phyloP scores from a whole-genome alignment of 2,797 vertebrate species.

The Poeciliopsis gracilis region DNA sequence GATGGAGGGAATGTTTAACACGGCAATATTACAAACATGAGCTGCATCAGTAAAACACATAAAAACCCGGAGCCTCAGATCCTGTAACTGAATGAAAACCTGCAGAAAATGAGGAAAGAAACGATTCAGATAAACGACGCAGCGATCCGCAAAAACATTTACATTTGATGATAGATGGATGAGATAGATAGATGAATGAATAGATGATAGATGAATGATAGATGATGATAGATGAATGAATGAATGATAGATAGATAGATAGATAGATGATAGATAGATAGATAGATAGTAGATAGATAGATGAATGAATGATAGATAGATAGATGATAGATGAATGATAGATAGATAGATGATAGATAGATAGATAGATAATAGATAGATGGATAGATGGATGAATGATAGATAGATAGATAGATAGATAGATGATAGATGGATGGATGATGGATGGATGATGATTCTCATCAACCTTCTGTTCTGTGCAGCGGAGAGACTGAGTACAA shows the following conservation, averaged over 20 bases:
- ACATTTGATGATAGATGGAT: background rate
- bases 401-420: too few relatives aligned
- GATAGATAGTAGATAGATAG: too few relatives aligned
- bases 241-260: too few relatives aligned
- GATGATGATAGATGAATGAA: background rate
- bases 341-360: too few relatives aligned
- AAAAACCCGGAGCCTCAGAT: background rate
- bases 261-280: too few relatives aligned
- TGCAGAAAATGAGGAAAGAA: background rate
- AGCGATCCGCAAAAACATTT: background rate
- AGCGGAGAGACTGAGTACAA: constrained; percentile 93
- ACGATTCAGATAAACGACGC: background rate
- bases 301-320: too few relatives aligned
- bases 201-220: background rate
- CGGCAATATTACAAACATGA: constrained; percentile 16
- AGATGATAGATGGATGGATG: too few relatives aligned
- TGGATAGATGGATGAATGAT: too few relatives aligned
- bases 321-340: too few relatives aligned
- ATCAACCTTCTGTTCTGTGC: constrained; percentile 10
- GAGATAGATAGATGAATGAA: too few relatives aligned
- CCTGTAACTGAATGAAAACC: background rate
- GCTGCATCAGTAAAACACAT: constrained; percentile 20
- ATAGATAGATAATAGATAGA: too few relatives aligned
- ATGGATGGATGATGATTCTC: too few relatives aligned
- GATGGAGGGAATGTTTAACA: constrained; percentile 45